phyloP scores from a whole-genome alignment of 2,797 vertebrate genomes.

The Rhinatrema bivittatum region DNA sequence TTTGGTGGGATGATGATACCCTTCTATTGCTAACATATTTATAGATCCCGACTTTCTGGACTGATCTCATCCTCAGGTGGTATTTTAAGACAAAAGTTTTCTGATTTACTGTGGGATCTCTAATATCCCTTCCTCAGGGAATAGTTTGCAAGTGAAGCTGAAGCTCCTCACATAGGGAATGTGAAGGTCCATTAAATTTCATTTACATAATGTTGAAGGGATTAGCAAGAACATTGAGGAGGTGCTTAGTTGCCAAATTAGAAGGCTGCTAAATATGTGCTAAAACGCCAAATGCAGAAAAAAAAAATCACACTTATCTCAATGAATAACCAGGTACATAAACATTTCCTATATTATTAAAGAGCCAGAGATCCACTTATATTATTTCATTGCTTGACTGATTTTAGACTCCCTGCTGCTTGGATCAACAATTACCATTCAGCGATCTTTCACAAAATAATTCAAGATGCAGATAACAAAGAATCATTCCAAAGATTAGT shows the following conservation, averaged over 20 bases:
- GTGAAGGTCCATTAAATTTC: too few relatives aligned
- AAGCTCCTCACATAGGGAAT: too few relatives aligned
- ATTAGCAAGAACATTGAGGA: too few relatives aligned
- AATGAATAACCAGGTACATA: background rate
- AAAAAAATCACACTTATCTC: background rate
- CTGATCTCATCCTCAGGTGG: too few relatives aligned
- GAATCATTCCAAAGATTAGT: slow-evolving; percentile 1
- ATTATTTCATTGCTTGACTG: background rate
- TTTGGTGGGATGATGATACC: too few relatives aligned
- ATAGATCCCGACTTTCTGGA: too few relatives aligned
- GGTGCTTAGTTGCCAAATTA: background rate
- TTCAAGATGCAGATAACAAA: background rate
- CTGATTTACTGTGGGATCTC: too few relatives aligned
- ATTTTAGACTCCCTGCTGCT: background rate
- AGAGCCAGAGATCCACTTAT: background rate
- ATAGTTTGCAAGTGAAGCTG: too few relatives aligned
- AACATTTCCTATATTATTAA: slow-evolving; percentile 3
- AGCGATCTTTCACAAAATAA: background rate
- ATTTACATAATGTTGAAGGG: too few relatives aligned
- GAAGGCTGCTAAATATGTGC: background rate
- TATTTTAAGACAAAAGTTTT: too few relatives aligned
- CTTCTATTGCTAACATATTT: too few relatives aligned
- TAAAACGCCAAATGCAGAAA: slow-evolving; percentile 10
- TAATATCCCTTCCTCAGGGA: too few relatives aligned
- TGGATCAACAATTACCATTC: slow-evolving; percentile 1